A percentile compares a stretch with the other conserved stretches of the same genome.
Conservation (phyloP, 2,797 vertebrate species). For the Lagodon rhomboides region DNA sequence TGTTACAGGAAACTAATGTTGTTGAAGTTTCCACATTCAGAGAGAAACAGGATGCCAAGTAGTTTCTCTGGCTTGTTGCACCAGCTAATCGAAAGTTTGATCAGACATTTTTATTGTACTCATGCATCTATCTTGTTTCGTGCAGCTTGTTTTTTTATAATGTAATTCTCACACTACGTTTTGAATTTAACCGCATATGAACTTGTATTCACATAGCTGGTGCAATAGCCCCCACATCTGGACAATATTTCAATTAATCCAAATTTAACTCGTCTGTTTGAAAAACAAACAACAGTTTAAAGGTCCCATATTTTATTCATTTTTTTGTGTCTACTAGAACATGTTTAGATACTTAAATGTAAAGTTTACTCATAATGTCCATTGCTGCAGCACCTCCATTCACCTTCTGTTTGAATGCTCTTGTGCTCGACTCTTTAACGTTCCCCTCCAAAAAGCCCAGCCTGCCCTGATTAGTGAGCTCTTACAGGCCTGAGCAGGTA, state of each 20-base stretch:
- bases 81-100: slow-evolving; percentile 38
- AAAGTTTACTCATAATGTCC: too few relatives aligned
- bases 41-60: slow-evolving; percentile 5
- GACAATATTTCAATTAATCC: not conserved
- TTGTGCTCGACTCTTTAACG: too few relatives aligned
- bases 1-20: slow-evolving; percentile 50
- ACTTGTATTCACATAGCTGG: slow-evolving; percentile 9
- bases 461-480: too few relatives aligned
- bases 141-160: not conserved
- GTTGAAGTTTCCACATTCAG: slow-evolving; percentile 11
- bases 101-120: slow-evolving; percentile 5
- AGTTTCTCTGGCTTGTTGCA: slow-evolving; percentile 28
- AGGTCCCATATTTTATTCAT: too few relatives aligned
- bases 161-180: not conserved
- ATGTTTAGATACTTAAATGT: too few relatives aligned
- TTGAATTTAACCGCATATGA: slow-evolving; percentile 18
- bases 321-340: too few relatives aligned
- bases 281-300: slow-evolving; percentile 19
- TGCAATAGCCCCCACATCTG: slow-evolving; percentile 36
- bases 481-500: too few relatives aligned
- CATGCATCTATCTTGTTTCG: not conserved
- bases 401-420: too few relatives aligned
- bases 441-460: too few relatives aligned
- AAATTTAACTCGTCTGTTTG: slow-evolving; percentile 22
- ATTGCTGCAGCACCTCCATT: too few relatives aligned